Evolutionary conservation across 2,888 invertebrate genomes (phyloP), one percentile per base, ranked within the genome.

Genomic region (Blomia tropicalis): DNA sequence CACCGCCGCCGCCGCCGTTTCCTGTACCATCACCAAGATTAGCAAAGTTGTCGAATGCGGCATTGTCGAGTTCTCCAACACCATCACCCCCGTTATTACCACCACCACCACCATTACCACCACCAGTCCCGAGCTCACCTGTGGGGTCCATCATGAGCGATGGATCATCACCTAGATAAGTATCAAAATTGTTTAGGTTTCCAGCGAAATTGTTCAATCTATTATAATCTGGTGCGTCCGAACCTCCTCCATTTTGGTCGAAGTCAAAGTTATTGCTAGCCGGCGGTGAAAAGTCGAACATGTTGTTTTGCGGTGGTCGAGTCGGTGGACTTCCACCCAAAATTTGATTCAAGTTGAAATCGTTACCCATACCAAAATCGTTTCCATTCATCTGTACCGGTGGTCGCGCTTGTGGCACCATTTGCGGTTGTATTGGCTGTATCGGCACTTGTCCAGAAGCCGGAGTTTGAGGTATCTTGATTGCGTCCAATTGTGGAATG

Each of bases 211-310:
- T 29, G 23, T 56, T 30, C 29, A 56, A 30, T 36, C 56, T 29
- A 56, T 56, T 56, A 56, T 56, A 56, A 25, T 56, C 56, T 29
- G 30, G 25, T 19, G 14, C 29, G 23, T 31, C 56, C 4, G 19
- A 2, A 31, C 32, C 31, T n/a, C 29, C 30, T 2, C 31, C 31
- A 2, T 23, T 23, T 4, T n/a, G 31, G 32, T 14, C 32, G n/a
- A 56, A 36, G 29, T 56, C 23, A 31, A 56, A 56, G 29, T 56
- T 56, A 3, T 27, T n/a, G 11, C 11, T 36, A 22, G 29, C 14
- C 11, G 56, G 56, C 29, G 56, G 56, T 36, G 56, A 27, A 56
- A 56, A 56, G 29, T 56, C 56, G 23, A 56, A 56, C 56, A 56
- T 56, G 14, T 14, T 25, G 51, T 47, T 47, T 27, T 47, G 51